These are phyloP conservation scores for Phenganax stokvisi DNA, from an alignment of 92 coral and sea anemone genomes.

Conservation along the genomic window DNA sequence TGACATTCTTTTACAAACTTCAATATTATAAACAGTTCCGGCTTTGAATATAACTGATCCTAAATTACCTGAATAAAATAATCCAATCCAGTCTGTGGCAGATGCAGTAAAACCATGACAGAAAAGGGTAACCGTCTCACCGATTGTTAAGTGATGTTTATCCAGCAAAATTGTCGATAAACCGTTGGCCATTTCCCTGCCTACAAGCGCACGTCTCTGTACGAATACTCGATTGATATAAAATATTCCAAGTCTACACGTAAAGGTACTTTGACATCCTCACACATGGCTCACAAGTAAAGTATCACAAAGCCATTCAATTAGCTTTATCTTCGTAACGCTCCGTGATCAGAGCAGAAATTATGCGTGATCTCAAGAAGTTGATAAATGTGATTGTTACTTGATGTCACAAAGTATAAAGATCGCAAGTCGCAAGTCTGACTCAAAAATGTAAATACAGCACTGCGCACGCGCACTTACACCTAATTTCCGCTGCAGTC, in stretches of 20 bases:
- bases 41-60: not conserved
- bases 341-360: conserved; percentile 27
- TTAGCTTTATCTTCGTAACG: conserved; percentile 6
- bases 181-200: conserved; percentile 37
- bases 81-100: conserved; percentile 95
- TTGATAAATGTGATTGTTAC: conserved; percentile 14
- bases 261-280: conserved; percentile 15
- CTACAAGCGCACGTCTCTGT: not conserved
- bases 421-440: not conserved
- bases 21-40: not conserved
- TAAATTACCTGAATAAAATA: conserved; percentile 83
- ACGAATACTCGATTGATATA: not conserved
- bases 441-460: conserved; percentile 8
- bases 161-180: conserved; percentile 39
- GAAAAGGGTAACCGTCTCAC: conserved; percentile 91
- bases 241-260: not conserved
- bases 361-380: conserved; percentile 22
- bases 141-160: conserved; percentile 65
- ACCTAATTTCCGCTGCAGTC: conserved; percentile 4
- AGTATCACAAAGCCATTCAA: conserved; percentile 23
- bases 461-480: conserved; percentile 20
- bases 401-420: conserved; percentile 11
- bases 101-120: conserved; percentile 83
- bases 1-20: not conserved
- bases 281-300: conserved; percentile 28